These are phyloP conservation scores for Lophotis ruficrista DNA, from an alignment of 2,113 vertebrate species.

Conservation along the genomic window DNA sequence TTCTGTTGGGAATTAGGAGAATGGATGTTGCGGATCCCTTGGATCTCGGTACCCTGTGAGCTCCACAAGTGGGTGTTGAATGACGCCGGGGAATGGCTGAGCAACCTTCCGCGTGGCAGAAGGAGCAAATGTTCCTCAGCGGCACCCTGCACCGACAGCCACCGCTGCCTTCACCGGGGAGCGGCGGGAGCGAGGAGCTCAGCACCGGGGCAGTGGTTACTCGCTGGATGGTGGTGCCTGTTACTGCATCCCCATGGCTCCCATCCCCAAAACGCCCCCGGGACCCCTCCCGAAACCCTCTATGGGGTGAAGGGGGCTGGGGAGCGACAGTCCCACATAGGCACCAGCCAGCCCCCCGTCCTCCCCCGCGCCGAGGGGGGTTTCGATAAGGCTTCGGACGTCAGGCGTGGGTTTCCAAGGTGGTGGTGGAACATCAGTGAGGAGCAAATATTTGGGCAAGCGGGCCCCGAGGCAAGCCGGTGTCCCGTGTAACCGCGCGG, in stretches of 20 bases:
- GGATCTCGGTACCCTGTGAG: background rate
- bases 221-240: background rate
- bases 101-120: background rate
- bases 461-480: background rate
- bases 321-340: background rate
- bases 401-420: slow-evolving; percentile 21
- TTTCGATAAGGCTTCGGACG: background rate
- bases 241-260: background rate
- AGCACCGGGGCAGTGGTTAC: background rate
- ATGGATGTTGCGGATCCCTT: background rate
- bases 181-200: background rate
- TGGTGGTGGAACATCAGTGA: slow-evolving; percentile 22
- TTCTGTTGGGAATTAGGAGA: background rate
- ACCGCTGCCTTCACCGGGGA: background rate
- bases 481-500: slow-evolving; percentile 31
- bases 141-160: background rate
- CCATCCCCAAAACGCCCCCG: accelerated
- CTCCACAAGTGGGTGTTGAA: background rate
- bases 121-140: background rate
- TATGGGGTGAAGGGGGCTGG: accelerated
- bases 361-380: accelerated
- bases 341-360: background rate
- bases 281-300: background rate
- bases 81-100: background rate
- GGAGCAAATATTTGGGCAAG: slow-evolving; percentile 50